Conservation (phyloP, 2,888 invertebrate genomes). For the Phaonia tiefii region DNA sequence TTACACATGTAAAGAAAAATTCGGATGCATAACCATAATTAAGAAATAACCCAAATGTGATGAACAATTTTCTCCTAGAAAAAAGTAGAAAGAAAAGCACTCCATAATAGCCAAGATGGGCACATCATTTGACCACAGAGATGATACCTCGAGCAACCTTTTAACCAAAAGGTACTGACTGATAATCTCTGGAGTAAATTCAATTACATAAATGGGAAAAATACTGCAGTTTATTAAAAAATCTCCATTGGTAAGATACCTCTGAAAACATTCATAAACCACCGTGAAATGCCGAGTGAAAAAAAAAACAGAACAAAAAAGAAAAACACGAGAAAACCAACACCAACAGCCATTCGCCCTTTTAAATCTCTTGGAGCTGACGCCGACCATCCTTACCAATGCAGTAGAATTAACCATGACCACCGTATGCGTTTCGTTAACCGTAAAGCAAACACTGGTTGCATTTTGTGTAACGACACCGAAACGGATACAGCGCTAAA, state of each 20-base stretch:
- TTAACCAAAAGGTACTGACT: neutral
- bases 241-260: constrained; percentile 57
- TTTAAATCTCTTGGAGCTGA: constrained; percentile 36
- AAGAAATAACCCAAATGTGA: constrained; percentile 21
- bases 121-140: neutral
- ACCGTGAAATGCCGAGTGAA: constrained; percentile 23
- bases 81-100: too few species aligned
- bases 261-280: constrained; percentile 48
- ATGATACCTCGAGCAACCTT: constrained; percentile 1
- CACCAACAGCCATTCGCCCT: neutral
- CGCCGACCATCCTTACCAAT: constrained; percentile 56
- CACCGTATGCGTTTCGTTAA: constrained; percentile 61
- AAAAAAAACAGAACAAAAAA: constrained; percentile 37
- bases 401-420: constrained; percentile 67
- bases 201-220: constrained; percentile 66
- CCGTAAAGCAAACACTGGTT: constrained; percentile 66
- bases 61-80: neutral
- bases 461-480: constrained; percentile 59
- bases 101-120: neutral
- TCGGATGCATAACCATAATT: constrained; percentile 12
- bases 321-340: neutral
- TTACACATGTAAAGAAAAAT: neutral
- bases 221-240: constrained; percentile 66
- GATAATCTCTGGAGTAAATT: constrained; percentile 61
- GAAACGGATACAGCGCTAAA: constrained; percentile 41